Conservation (phyloP, 2,888 invertebrate species). For the Scaptodrosophila latifasciaeformis region DNA sequence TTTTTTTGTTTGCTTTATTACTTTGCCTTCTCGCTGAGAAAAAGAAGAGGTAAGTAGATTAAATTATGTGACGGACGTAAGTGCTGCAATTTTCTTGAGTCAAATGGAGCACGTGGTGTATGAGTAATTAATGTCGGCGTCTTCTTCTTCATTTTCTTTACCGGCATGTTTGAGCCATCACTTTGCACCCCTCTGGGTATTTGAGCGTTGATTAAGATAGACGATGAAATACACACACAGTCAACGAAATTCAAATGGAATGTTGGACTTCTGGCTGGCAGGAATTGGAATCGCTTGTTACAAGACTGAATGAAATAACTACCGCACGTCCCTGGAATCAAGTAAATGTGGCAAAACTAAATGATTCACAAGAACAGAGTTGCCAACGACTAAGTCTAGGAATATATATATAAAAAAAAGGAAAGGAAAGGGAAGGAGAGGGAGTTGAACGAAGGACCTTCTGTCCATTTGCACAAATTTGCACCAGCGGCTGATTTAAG, state of each 20-base stretch:
- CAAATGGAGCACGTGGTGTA: slow-evolving; percentile 29
- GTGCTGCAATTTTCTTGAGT: neutral
- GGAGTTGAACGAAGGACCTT: neutral
- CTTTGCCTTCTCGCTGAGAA: too few species aligned
- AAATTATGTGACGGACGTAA: too few species aligned
- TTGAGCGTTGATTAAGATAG: slow-evolving; percentile 44
- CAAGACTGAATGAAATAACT: neutral
- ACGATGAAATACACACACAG: slow-evolving; percentile 2
- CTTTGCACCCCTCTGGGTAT: slow-evolving; percentile 1
- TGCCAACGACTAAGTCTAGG: neutral
- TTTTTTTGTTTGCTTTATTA: too few species aligned
- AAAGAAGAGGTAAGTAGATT: neutral
- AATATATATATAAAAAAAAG: neutral
- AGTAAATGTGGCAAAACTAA: slow-evolving; percentile 31
- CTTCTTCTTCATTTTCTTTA: neutral
- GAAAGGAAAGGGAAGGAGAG: neutral
- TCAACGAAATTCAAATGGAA: neutral
- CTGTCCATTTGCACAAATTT: slow-evolving; percentile 50
- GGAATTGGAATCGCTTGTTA: neutral
- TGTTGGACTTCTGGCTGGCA: neutral
- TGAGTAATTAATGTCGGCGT: slow-evolving; percentile 37
- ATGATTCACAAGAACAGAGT: neutral
- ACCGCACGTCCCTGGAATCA: slow-evolving; percentile 13
- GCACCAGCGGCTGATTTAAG: slow-evolving; percentile 42
- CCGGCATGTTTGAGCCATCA: too few species aligned